Conservation (phyloP, 2,113 vertebrate species). For the Motacilla tschutschensis region DNA sequence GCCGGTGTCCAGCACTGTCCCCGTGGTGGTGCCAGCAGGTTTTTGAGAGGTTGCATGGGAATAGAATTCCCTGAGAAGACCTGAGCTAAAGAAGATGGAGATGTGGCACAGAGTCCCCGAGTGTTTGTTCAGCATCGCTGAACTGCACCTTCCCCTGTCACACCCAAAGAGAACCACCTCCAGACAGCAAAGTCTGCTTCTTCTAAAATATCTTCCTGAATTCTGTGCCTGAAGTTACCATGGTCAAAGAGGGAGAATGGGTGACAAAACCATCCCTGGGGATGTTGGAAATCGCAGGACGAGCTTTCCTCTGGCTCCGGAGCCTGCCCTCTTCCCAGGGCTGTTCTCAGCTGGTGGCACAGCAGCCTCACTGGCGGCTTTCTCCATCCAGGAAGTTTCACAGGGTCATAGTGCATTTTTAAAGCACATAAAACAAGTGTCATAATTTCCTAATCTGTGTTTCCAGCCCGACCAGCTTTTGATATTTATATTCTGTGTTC, state of each 20-base stretch:
- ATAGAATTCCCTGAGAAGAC: not conserved
- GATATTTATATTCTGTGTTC: not conserved
- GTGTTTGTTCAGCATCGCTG: accelerated
- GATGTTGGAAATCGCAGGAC: accelerated
- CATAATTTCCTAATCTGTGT: not conserved
- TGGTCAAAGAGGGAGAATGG: not conserved
- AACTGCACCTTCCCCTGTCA: not conserved
- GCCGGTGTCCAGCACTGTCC: accelerated
- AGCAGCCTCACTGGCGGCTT: accelerated
- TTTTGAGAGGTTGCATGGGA: not conserved
- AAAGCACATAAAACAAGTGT: not conserved
- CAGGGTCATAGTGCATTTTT: not conserved
- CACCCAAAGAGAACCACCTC: accelerated
- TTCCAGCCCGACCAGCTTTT: not conserved
- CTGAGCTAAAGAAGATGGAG: not conserved
- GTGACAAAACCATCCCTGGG: not conserved
- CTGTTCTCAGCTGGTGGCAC: not conserved
- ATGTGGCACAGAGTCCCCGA: accelerated
- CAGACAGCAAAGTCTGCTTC: not conserved
- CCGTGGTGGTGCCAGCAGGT: not conserved
- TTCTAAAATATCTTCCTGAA: not conserved
- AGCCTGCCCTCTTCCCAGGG: not conserved
- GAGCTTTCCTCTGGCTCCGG: not conserved
- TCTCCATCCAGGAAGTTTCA: not conserved
- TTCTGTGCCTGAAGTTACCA: accelerated